phyloP scores from a whole-genome alignment of 2,797 vertebrate species.

The Eulemur coronatus region DNA sequence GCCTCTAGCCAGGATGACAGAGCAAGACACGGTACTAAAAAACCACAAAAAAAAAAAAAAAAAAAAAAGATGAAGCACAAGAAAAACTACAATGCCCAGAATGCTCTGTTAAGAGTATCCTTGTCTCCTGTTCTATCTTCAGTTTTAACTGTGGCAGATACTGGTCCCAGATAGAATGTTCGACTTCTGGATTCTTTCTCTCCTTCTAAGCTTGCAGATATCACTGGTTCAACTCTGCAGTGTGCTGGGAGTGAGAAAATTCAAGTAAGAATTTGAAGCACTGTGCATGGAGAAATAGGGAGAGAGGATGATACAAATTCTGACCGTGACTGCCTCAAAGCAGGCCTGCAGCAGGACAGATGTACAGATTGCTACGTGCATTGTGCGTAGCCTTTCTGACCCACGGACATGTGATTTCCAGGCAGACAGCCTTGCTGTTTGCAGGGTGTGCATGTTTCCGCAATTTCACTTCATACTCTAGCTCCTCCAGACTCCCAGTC shows the following conservation, averaged over 20 bases:
- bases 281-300: background rate
- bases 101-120: background rate
- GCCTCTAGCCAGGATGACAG: too few species aligned
- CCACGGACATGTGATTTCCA: background rate
- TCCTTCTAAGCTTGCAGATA: background rate
- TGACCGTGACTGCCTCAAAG: background rate
- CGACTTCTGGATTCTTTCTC: background rate
- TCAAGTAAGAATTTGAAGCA: background rate
- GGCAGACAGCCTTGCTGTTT: background rate
- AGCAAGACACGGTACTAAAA: too few species aligned
- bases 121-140: background rate
- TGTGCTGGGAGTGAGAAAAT: background rate
- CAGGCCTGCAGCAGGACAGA: background rate
- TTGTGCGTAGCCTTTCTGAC: background rate
- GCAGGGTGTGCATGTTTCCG: fast-evolving
- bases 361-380: background rate
- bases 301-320: fast-evolving
- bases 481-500: background rate
- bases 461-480: background rate
- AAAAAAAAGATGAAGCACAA: background rate
- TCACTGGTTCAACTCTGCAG: background rate
- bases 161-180: too few species aligned
- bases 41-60: too few species aligned
- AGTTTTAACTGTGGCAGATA: background rate
- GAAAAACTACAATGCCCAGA: background rate